Conservation (phyloP, 1,140 invertebrate species). For the Coelopa frigida region DNA sequence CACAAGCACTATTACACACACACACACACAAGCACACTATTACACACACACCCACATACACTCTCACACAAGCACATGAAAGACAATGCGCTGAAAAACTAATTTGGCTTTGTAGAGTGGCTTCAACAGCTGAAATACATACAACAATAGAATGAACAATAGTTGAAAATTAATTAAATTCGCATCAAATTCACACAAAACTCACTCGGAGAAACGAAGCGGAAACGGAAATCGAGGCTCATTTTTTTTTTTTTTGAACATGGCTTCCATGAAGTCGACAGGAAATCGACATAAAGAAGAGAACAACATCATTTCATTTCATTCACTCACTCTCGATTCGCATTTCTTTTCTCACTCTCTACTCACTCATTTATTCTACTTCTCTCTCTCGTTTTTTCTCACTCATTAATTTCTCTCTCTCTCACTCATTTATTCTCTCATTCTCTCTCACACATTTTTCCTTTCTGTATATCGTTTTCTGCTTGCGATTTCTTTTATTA, state of each 20-base stretch:
- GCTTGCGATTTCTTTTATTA: slow-evolving; percentile 2
- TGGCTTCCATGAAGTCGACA: too few species aligned
- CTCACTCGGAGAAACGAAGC: too few species aligned
- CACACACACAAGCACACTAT: not conserved
- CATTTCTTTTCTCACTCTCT: slow-evolving; percentile 5
- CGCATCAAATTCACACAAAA: too few species aligned
- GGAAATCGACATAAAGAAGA: too few species aligned
- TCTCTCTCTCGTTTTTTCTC: not conserved
- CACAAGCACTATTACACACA: not conserved
- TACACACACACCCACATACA: not conserved
- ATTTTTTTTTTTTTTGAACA: slow-evolving; percentile 7
- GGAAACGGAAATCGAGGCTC: too few species aligned
- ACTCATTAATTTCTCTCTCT: not conserved
- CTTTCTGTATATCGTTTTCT: too few species aligned
- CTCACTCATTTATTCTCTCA: not conserved
- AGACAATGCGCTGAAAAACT: too few species aligned
- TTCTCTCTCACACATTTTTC: slow-evolving; percentile 6
- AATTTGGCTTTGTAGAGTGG: too few species aligned
- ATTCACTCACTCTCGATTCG: slow-evolving; percentile 1
- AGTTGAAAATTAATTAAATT: too few species aligned
- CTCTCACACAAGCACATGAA: not conserved
- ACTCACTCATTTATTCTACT: not conserved
- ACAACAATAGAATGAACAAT: too few species aligned
- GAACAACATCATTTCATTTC: too few species aligned
- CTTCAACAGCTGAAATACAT: too few species aligned